These are phyloP conservation scores for Mobula hypostoma DNA, from an alignment of 2,113 vertebrate genomes.

Conservation along the genomic window DNA sequence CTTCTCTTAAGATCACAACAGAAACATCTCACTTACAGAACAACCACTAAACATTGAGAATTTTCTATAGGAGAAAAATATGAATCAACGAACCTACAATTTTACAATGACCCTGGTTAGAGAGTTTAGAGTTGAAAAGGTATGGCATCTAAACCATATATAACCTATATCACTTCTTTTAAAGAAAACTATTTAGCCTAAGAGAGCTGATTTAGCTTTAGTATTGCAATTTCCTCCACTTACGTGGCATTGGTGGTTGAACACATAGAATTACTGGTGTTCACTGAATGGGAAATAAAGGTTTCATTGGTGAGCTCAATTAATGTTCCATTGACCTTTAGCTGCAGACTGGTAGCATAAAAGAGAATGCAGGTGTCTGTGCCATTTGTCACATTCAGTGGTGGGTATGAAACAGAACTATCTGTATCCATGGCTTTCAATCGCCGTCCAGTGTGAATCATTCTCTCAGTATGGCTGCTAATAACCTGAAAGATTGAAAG, in stretches of 20 bases:
- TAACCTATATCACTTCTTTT: no score
- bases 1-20: neutral
- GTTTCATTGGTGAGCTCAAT: conserved; percentile 51
- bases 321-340: conserved; percentile 42
- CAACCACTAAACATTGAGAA: neutral
- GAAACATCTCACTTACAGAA: neutral
- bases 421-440: conserved; percentile 48
- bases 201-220: neutral
- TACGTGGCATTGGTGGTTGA: conserved; percentile 50
- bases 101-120: neutral
- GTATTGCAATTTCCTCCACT: conserved; percentile 42
- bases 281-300: conserved; percentile 45
- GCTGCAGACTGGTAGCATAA: conserved; percentile 49
- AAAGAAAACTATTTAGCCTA: neutral
- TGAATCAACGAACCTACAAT: neutral
- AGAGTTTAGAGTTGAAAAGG: no score
- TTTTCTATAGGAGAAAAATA: neutral
- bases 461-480: conserved; percentile 39
- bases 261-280: conserved; percentile 48
- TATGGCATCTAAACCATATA: neutral
- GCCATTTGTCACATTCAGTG: conserved; percentile 52
- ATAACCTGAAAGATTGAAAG: conserved; percentile 48
- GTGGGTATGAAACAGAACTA: conserved; percentile 42
- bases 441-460: conserved; percentile 43
- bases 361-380: conserved; percentile 52